Evolutionary conservation across 2,113 vertebrate genomes (phyloP).

Genomic region (Calidris pugnax): DNA sequence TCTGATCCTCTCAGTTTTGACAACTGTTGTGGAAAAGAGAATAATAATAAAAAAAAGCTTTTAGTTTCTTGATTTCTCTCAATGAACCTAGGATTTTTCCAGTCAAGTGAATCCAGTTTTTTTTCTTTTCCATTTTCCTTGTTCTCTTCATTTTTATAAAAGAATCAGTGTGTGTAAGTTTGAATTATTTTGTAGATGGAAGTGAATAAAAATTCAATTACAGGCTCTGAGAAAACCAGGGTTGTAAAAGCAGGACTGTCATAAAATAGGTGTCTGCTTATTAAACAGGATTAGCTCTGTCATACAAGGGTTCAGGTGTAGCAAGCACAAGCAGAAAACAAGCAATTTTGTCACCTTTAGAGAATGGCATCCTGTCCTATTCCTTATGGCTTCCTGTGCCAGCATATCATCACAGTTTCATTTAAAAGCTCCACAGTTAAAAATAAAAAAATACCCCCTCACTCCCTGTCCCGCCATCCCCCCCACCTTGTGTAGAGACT

Average conservation of each 20-base stretch:
- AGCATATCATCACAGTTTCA: neutral
- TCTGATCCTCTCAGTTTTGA: neutral
- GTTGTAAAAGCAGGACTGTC: constrained; percentile 11
- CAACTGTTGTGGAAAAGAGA: neutral
- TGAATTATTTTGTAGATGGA: neutral
- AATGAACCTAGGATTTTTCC: neutral
- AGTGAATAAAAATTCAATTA: constrained; percentile 32
- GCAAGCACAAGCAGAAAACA: neutral
- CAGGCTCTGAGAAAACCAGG: neutral
- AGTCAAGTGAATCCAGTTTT: neutral
- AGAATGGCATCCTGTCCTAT: neutral
- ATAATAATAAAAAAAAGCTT: neutral
- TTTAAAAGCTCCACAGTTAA: neutral
- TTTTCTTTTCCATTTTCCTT: neutral
- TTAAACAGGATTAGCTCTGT: constrained; percentile 35
- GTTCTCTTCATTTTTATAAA: neutral
- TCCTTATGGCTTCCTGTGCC: neutral
- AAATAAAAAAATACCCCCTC: neutral
- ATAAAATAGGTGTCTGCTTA: constrained; percentile 20
- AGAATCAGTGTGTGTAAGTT: neutral
- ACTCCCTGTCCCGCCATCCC: rapidly evolving
- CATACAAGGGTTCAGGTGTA: neutral
- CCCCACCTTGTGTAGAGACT: neutral
- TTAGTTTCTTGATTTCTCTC: neutral
- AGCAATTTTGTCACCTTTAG: neutral